Base-by-base conservation (phyloP, 2,888 invertebrate species). In the Euproctis similis region DNA sequence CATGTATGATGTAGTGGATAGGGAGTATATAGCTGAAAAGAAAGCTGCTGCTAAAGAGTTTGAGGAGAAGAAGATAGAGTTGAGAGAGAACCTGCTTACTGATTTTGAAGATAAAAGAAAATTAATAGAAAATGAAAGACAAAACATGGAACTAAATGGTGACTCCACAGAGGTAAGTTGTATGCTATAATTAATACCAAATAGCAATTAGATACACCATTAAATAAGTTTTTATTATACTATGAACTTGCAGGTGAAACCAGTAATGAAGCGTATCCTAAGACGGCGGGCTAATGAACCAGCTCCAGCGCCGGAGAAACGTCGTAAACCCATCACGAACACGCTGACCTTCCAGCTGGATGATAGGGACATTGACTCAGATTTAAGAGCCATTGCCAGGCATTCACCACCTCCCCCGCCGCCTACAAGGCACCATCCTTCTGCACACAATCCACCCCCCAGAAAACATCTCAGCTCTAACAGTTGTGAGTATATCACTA, bases 271-370 rank as follows among this genome's bases (percentile, higher is more conserved):
- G 14, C 87, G 98, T 12, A 98, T 97, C 71, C 80, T 98, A 12
- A 86, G 98, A 3, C 87, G 97, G 36, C 87, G 98, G 12, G 97
- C 97, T 0, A 97, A 98, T 70, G 97, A 97, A 70, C 97, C 97
- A 0, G 87, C 94, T 21, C 97, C 96, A 3, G 89, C 92, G 36
- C 94, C 94, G 4, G 90, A 94, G 56, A 96, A 97, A 72, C 89
- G 97, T 1, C 86, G 97, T 30, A 93, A 95, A 60, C 91, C 93
- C 2, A 90, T 93, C 2, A 89, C 90, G 23, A 94, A 95, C 13
- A 93, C 94, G 55, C 87, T 97, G n/a, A 93, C 93, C 36, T 94
- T 93, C 67, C 84, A 92, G 24, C 81, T 97, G 34, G 96, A 96
- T 52, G 97, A 97, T 46, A 90, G 92, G 43, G 96, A 96, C 53